Evolutionary conservation across 2,113 vertebrate species (phyloP).

Genomic region (Monarcha castaneiventris): DNA sequence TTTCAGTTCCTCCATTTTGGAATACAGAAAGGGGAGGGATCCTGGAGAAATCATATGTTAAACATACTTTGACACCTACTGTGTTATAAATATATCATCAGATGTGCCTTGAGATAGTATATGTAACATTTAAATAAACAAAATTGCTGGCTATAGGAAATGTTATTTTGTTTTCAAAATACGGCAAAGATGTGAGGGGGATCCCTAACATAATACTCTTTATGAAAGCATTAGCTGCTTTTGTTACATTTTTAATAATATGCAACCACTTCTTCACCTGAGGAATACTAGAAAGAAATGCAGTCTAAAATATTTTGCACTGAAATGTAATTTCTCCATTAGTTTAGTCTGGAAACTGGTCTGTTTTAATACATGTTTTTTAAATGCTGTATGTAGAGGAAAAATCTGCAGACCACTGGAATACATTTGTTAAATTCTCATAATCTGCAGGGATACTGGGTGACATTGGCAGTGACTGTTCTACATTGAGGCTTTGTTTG

Average conservation of each 20-base stretch:
- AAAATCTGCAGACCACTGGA: conserved; percentile 82
- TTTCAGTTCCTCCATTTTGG: conserved; percentile 90
- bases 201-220: conserved; percentile 85
- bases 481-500: conserved; percentile 91
- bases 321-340: conserved; percentile 94
- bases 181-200: conserved; percentile 80
- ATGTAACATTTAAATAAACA: conserved; percentile 90
- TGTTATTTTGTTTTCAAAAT: conserved; percentile 88
- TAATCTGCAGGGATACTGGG: conserved; percentile 87
- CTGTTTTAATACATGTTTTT: conserved; percentile 86
- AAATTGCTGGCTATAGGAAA: conserved; percentile 94
- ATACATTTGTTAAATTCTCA: conserved; percentile 81
- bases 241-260: conserved; percentile 97
- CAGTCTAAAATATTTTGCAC: conserved; percentile 97
- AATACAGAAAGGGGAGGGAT: conserved; percentile 88
- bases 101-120: conserved; percentile 99
- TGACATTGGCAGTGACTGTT: conserved; percentile 92
- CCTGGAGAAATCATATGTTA: conserved; percentile 82
- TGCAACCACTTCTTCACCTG: conserved; percentile 98
- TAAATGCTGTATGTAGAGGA: conserved; percentile 83
- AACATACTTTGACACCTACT: conserved; percentile 87
- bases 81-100: conserved; percentile 94
- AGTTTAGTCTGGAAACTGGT: conserved; percentile 94
- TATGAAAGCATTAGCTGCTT: conserved; percentile 98
- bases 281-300: conserved; percentile 88